These are phyloP conservation scores for Dasysyrphus tricinctus DNA, from an alignment of 2,888 invertebrate species.

Conservation along the genomic window DNA sequence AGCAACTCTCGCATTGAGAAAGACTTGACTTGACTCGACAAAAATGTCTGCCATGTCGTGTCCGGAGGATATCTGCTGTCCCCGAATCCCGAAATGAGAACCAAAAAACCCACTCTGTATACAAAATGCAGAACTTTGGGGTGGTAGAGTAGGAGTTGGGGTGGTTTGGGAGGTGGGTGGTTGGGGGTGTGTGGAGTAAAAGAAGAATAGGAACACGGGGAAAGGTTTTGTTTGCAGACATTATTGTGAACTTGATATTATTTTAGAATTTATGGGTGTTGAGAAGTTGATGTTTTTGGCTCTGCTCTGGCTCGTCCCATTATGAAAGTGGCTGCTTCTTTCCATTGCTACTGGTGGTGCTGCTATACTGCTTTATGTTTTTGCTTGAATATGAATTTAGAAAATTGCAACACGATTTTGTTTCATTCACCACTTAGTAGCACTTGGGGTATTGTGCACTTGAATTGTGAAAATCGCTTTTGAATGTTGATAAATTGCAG, in stretches of 20 bases:
- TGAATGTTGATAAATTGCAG: conserved; percentile 71
- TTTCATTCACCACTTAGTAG: conserved; percentile 61
- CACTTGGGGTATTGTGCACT: conserved; percentile 59
- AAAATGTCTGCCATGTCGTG: conserved; percentile 66
- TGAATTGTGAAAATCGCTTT: conserved; percentile 66
- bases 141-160: not conserved
- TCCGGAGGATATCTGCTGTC: conserved; percentile 68
- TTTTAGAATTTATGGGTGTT: conserved; percentile 67
- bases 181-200: not conserved
- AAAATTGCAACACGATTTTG: conserved; percentile 68
- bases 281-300: conserved; percentile 61
- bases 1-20: conserved; percentile 40
- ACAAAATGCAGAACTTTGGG: conserved; percentile 44
- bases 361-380: not conserved
- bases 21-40: conserved; percentile 69
- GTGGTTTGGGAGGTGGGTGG: not conserved
- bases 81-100: conserved; percentile 35
- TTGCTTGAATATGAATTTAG: conserved; percentile 59
- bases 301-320: conserved; percentile 15
- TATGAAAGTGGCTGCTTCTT: conserved; percentile 35
- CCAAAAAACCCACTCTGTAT: not conserved
- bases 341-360: not conserved
- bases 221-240: conserved; percentile 54
- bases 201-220: not conserved
- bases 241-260: conserved; percentile 71